Evolutionary conservation across 2,888 invertebrate genomes (phyloP), one percentile per base, ranked within the genome.

Genomic region (Meloe dianella): DNA sequence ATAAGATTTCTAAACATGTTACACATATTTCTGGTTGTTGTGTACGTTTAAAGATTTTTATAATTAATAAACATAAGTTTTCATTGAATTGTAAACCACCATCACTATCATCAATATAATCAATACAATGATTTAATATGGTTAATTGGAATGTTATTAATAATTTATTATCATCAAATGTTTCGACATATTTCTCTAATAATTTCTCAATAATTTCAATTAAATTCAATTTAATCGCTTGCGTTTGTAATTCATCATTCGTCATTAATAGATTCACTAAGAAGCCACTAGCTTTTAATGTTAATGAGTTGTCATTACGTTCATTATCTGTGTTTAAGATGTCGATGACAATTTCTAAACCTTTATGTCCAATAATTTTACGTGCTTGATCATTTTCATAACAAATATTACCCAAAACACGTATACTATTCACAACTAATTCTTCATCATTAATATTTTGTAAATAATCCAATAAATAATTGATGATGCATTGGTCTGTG

Each of bases 361-460:
- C 83, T 59, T 77, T 75, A 68, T 77, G 76, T 59, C 79, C 78
- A 51, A 84, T 75, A 61, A 90, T 80, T 67, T 86, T 86, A 70
- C 90, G 85, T 20, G 89, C 88, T 76, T 86, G 85, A 85, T 94
- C 92, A 85, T 95, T 94, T 79, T 95, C 92, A 81, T 92, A 96
- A 81, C 94, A 95, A 78, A 96, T 90, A 83, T 96, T 96, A 41
- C 95, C 96, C 24, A 96, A 85, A 3, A 94, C 93, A 76, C 96
- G 87, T 74, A 93, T 92, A 51, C 91, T 88, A 80, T 96, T 94
- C 72, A 90, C 93, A 73, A 90, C 90, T 9, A 90, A 66, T 20
- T 77, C 66, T 61, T 78, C 84, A 61, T 90, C 81, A 71, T 89
- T 88, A 68, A 87, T 78, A 67, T 83, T 84, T 12, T 87, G 84